Conservation (phyloP, 2,888 invertebrate species). For the Ctenicera cuprea region DNA sequence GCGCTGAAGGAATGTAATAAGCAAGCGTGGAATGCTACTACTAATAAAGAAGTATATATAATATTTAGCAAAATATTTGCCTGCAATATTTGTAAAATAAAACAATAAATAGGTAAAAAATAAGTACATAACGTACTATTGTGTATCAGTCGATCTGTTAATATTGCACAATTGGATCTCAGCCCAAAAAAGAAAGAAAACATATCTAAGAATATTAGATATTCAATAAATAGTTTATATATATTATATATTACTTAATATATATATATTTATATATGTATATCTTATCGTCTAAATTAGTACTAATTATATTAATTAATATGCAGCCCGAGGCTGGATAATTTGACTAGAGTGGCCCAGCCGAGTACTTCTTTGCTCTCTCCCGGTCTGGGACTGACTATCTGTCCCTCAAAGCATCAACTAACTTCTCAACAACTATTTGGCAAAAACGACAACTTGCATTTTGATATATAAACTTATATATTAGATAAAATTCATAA, state of each 20-base stretch:
- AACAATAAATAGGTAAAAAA: constrained; percentile 54
- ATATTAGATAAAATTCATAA: constrained; percentile 72
- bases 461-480: constrained; percentile 69
- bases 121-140: constrained; percentile 61
- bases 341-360: constrained; percentile 74
- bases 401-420: constrained; percentile 69
- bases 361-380: constrained; percentile 62
- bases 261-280: constrained; percentile 62
- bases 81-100: constrained; percentile 51
- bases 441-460: constrained; percentile 70
- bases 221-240: constrained; percentile 71
- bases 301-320: constrained; percentile 71
- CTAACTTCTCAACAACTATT: constrained; percentile 72
- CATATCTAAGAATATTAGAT: constrained; percentile 69
- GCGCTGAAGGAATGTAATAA: constrained; percentile 70
- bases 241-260: constrained; percentile 69
- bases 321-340: constrained; percentile 70
- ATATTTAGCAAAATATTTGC: constrained; percentile 56
- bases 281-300: constrained; percentile 66
- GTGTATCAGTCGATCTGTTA: constrained; percentile 71
- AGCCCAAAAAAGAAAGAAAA: constrained; percentile 67
- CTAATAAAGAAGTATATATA: constrained; percentile 54
- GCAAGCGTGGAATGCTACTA: constrained; percentile 70
- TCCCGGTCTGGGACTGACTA: constrained; percentile 63
- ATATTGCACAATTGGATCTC: constrained; percentile 73